phyloP scores from a whole-genome alignment of 2,888 invertebrate species.

The Adelognathus sp. region DNA sequence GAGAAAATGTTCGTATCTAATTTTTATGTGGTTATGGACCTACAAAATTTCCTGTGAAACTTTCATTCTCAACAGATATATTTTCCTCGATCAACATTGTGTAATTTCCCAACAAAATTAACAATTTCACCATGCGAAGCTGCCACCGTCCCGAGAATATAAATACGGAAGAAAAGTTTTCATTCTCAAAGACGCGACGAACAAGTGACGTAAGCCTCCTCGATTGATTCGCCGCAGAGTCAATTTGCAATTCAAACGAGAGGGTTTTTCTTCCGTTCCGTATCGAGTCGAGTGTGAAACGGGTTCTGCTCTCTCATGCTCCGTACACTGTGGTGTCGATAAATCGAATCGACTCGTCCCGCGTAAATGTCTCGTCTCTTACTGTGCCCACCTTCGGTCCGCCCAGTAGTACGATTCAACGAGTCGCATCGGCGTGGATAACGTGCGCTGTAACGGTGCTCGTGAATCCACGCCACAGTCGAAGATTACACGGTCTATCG shows the following conservation, averaged over 20 bases:
- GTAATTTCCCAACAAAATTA: no score
- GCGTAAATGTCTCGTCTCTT: not conserved
- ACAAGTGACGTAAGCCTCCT: not conserved
- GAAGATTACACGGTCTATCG: constrained; percentile 37
- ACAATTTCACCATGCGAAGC: no score
- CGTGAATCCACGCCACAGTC: constrained; percentile 29
- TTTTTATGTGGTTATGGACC: no score
- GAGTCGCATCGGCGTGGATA: not conserved
- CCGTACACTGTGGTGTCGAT: not conserved
- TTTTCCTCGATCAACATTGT: no score
- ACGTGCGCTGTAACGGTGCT: not conserved
- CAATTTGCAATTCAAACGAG: not conserved
- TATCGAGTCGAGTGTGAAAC: constrained; percentile 15
- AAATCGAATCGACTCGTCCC: constrained; percentile 27
- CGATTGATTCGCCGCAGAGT: not conserved
- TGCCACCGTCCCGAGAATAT: not conserved
- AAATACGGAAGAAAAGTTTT: not conserved
- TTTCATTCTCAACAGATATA: no score
- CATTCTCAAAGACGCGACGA: not conserved
- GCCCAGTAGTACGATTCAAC: not conserved
- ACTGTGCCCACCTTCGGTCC: not conserved
- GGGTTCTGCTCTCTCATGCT: not conserved
- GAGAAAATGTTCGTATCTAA: no score
- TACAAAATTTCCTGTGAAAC: no score
- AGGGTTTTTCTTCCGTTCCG: not conserved